phyloP scores from a whole-genome alignment of 2,888 invertebrate genomes.

The Antitype chi region DNA sequence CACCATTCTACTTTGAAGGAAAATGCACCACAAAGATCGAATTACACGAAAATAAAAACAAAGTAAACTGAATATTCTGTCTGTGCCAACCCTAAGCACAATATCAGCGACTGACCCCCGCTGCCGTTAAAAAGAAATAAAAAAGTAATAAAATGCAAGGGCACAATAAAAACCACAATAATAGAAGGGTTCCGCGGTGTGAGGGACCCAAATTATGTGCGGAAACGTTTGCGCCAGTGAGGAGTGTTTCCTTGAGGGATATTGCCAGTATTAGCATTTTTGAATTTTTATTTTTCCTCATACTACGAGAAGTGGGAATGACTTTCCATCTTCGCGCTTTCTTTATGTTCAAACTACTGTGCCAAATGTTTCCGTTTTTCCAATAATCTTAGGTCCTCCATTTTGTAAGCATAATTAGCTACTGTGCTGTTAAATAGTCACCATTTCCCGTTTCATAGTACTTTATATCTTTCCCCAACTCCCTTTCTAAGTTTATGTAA shows the following conservation, averaged over 20 bases:
- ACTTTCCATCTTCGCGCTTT: neutral
- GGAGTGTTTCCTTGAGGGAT: conserved; percentile 62
- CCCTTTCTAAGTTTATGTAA: neutral
- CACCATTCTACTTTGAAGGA: conserved; percentile 14
- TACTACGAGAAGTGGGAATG: conserved; percentile 11
- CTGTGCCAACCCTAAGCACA: conserved; percentile 73
- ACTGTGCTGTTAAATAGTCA: neutral
- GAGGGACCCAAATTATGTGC: conserved; percentile 73
- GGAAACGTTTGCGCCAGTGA: conserved; percentile 66
- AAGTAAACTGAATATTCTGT: conserved; percentile 2
- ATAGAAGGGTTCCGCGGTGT: conserved; percentile 77
- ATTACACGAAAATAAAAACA: conserved; percentile 34
- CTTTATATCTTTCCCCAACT: neutral
- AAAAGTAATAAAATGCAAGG: conserved; percentile 89
- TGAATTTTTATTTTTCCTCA: conserved; percentile 33
- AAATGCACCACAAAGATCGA: conserved; percentile 29
- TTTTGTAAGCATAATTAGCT: too few relatives aligned
- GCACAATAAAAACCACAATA: conserved; percentile 80
- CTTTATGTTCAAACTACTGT: neutral
- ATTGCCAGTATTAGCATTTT: conserved; percentile 64
- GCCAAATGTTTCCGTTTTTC: neutral
- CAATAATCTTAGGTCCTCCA: too few relatives aligned
- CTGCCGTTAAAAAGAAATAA: conserved; percentile 88
- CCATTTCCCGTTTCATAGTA: neutral
- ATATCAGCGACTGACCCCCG: conserved; percentile 79